These are phyloP conservation scores for Yasuhikotakia modesta DNA, from an alignment of 2,797 vertebrate species.

Conservation along the genomic window DNA sequence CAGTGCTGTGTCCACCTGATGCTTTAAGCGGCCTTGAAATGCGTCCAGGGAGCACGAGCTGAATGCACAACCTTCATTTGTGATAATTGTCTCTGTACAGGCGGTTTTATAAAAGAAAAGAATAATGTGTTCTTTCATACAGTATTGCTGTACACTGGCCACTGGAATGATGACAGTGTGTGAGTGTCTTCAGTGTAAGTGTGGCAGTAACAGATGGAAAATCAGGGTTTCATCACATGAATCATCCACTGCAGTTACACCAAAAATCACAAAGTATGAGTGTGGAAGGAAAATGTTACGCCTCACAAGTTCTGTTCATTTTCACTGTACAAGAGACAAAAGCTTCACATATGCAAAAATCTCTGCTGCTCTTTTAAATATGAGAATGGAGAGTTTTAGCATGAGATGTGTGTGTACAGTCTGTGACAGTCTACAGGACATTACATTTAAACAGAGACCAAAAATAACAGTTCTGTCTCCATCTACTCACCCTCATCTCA, in stretches of 20 bases:
- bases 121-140: constrained; percentile 30
- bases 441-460: background rate
- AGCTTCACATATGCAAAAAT: constrained; percentile 1
- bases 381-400: constrained; percentile 8
- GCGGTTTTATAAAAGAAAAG: background rate
- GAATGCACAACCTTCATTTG: constrained; percentile 54
- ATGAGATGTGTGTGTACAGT: constrained; percentile 2
- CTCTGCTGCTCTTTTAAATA: constrained; percentile 20
- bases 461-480: too few species aligned
- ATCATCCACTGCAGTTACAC: constrained; percentile 70
- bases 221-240: constrained; percentile 64
- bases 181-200: too few species aligned
- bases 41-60: constrained; percentile 15
- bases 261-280: constrained; percentile 65
- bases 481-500: too few species aligned
- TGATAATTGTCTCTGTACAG: constrained; percentile 47
- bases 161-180: constrained; percentile 47
- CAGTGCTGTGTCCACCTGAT: background rate
- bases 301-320: constrained; percentile 68
- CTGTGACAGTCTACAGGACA: background rate
- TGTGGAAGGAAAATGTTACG: constrained; percentile 67
- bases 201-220: constrained; percentile 58
- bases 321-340: constrained; percentile 51
- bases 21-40: background rate
- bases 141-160: constrained; percentile 54